phyloP scores from a whole-genome alignment of 2,797 vertebrate species.

The Discoglossus pictus region DNA sequence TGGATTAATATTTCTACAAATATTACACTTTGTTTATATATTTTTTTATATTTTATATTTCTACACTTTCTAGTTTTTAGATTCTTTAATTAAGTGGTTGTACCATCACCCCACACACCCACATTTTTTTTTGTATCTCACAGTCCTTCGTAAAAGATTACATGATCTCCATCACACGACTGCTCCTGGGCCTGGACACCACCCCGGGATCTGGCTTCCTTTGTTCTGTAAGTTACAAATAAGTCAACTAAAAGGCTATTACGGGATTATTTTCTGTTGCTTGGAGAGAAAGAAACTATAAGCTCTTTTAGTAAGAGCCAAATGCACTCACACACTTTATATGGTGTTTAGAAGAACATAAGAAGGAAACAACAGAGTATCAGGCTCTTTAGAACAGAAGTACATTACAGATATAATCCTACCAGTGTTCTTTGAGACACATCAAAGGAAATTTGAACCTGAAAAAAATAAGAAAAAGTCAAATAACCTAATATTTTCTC shows the following conservation, averaged over 20 bases:
- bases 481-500: no score
- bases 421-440: no score
- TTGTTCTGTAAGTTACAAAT: constrained; percentile 76
- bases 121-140: constrained; percentile 57
- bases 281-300: constrained; percentile 13
- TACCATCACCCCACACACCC: no score
- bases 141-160: constrained; percentile 88
- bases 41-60: no score
- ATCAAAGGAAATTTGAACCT: no score
- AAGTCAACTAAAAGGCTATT: constrained; percentile 20
- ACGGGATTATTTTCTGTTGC: constrained; percentile 30
- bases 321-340: constrained; percentile 13
- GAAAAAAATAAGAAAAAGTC: no score
- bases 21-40: no score
- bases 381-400: no score
- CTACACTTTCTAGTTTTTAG: no score
- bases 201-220: constrained; percentile 82
- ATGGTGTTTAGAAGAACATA: not conserved
- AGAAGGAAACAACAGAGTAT: not conserved
- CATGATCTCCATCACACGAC: constrained; percentile 83
- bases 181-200: constrained; percentile 81
- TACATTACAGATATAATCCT: no score
- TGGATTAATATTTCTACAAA: no score
- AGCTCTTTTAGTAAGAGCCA: constrained; percentile 20
- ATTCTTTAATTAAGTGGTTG: no score